Evolutionary conservation across 2,797 vertebrate species (phyloP).

Genomic region (Rhabdophis nuchalis): DNA sequence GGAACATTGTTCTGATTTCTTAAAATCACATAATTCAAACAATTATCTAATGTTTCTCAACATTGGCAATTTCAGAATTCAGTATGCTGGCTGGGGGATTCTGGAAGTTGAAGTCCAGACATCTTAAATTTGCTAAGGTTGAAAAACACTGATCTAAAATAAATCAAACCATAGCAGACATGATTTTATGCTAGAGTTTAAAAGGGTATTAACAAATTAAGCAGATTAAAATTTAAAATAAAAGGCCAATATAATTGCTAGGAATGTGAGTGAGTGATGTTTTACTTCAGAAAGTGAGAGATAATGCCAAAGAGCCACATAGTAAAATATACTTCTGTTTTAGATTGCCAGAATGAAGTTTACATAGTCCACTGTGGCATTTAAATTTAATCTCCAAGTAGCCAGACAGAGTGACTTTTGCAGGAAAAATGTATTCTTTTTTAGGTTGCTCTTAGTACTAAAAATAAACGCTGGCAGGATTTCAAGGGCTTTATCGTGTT

Average conservation of each 20-base stretch:
- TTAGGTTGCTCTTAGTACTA: constrained; percentile 23
- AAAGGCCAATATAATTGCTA: constrained; percentile 32
- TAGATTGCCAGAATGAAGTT: constrained; percentile 41
- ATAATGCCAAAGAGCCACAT: constrained; percentile 32
- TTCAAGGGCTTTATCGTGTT: background rate
- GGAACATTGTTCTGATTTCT: constrained; percentile 38
- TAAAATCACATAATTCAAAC: constrained; percentile 42
- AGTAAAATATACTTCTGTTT: constrained; percentile 40
- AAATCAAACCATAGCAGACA: constrained; percentile 21
- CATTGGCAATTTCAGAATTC: background rate
- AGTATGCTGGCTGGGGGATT: background rate
- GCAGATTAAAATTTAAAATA: constrained; percentile 30
- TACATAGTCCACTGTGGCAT: constrained; percentile 45
- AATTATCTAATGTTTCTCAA: constrained; percentile 25
- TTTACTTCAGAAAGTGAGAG: constrained; percentile 31
- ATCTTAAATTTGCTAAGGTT: background rate
- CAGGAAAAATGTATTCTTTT: constrained; percentile 26
- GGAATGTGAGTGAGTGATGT: constrained; percentile 21
- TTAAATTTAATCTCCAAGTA: constrained; percentile 32
- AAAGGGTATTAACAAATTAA: constrained; percentile 30
- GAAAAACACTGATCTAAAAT: background rate
- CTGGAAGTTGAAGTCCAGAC: background rate
- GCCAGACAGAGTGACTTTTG: constrained; percentile 34
- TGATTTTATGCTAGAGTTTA: constrained; percentile 34
- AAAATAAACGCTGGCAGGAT: constrained; percentile 37